A percentile compares a stretch with the other conserved stretches of the same genome.
Conservation (phyloP, 2,113 vertebrate genomes). For the Brachyhypopomus occidentalis region DNA sequence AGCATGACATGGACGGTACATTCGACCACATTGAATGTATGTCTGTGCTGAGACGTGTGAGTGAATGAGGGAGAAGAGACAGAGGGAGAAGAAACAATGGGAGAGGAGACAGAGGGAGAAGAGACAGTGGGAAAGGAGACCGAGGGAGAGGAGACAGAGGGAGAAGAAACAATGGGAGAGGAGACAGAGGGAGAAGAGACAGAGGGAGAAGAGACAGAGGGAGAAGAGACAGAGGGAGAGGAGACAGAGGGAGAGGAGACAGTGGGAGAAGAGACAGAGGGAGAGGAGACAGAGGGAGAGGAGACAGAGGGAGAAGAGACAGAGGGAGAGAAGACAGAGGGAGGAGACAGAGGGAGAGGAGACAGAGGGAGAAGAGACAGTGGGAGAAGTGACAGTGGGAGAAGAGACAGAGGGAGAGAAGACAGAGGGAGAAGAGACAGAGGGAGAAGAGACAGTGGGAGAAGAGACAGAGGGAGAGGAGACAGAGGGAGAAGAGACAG, state of each 20-base stretch:
- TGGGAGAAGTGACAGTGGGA: too few relatives aligned
- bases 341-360: too few relatives aligned
- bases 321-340: background rate
- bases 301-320: background rate
- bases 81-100: background rate
- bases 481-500: slow-evolving; percentile 13
- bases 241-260: background rate
- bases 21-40: background rate
- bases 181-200: background rate
- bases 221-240: background rate
- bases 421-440: background rate
- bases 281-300: slow-evolving; percentile 11
- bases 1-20: background rate
- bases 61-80: slow-evolving; percentile 12
- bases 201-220: background rate
- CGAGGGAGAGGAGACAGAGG: slow-evolving; percentile 4
- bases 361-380: background rate
- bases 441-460: background rate
- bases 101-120: background rate
- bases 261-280: background rate
- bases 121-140: too few relatives aligned
- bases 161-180: background rate
- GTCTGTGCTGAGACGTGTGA: slow-evolving; percentile 37
- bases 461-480: too few relatives aligned
- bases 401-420: slow-evolving; percentile 12